Base-by-base conservation (phyloP, 2,888 invertebrate species). In the Choreutis nemorana region DNA sequence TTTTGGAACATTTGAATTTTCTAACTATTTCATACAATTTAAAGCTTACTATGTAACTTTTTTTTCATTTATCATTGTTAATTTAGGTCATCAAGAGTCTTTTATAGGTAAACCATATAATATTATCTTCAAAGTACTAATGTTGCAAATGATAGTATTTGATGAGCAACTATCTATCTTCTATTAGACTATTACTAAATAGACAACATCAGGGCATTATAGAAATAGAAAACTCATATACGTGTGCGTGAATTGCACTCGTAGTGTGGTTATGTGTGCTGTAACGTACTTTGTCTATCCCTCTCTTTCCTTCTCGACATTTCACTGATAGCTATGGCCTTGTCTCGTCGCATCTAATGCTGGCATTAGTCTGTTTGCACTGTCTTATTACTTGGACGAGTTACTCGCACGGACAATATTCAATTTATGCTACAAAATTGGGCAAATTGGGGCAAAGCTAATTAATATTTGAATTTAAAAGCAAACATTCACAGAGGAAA, bases 301-400 rank as follows among this genome's bases (percentile, higher is more conserved):
- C 57, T 77, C 78, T 77, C 77, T 75, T 73, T 78, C 75, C 61
- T 60, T 64, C 78, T 70, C 75, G 66, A 73, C 78, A 77, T 77
- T 78, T 77, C 73, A 75, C 73, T 73, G 77, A 77, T 78, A 78
- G 73, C 67, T 72, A 58, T 67, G 73, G 78, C 77, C 78, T 78
- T 75, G 78, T 78, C 78, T 78, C 77, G 75, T 78, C 73, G 72
- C 78, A 78, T 78, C 78, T 77, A 78, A 78, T 75, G 70, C 75
- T 71, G 65, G 75, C 66, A 50, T 70, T 73, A 73, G 77, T 63
- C 49, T 46, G 66, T 78, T 78, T 58, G 63, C 50, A 60, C 42
- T 36, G 36, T 30, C 30, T 30, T 20, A 22, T 11, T 28, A 29
- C 35, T 37, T 21, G 36, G 9, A 16, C 39, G 28, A 41, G 41